phyloP scores from a whole-genome alignment of 2,888 invertebrate species.

The Phytoseiulus persimilis region DNA sequence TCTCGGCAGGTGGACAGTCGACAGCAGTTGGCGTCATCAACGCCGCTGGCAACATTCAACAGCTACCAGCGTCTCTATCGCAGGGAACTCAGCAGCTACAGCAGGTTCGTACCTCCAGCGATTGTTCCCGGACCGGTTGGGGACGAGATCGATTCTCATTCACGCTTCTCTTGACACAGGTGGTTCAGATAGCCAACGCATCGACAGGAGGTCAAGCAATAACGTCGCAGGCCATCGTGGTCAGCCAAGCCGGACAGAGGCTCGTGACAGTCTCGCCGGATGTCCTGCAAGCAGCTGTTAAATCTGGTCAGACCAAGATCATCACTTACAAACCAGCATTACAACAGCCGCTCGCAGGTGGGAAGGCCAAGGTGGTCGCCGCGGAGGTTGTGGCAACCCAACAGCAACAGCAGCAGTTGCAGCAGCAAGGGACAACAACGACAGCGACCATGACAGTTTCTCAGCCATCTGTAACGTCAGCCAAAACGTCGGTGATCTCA shows the following conservation, averaged over 20 bases:
- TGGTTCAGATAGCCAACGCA: background rate
- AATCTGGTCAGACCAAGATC: slow-evolving; percentile 29
- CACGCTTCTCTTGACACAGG: background rate
- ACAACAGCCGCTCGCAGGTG: slow-evolving; percentile 30
- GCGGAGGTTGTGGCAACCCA: slow-evolving; percentile 30
- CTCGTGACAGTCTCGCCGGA: slow-evolving; percentile 34
- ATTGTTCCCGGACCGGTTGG: no score
- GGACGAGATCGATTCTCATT: background rate
- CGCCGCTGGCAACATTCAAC: background rate
- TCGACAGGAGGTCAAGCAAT: slow-evolving; percentile 31
- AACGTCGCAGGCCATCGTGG: slow-evolving; percentile 34
- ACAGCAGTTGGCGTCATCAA: slow-evolving; percentile 23
- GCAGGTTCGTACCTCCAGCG: background rate
- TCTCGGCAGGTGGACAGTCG: slow-evolving; percentile 38
- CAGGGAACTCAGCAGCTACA: slow-evolving; percentile 7
- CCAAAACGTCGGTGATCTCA: background rate
- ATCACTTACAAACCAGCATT: slow-evolving; percentile 32
- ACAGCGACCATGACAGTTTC: background rate
- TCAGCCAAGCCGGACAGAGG: slow-evolving; percentile 30
- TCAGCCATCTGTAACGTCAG: slow-evolving; percentile 27
- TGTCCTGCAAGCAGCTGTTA: slow-evolving; percentile 34
- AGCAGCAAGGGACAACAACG: background rate
- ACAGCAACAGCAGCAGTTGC: slow-evolving; percentile 10
- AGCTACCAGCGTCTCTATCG: background rate
- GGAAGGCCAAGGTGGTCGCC: slow-evolving; percentile 39